Evolutionary conservation across 2,113 vertebrate genomes (phyloP), one percentile per base, ranked within the genome.

Genomic region (Oostethus manadensis): DNA sequence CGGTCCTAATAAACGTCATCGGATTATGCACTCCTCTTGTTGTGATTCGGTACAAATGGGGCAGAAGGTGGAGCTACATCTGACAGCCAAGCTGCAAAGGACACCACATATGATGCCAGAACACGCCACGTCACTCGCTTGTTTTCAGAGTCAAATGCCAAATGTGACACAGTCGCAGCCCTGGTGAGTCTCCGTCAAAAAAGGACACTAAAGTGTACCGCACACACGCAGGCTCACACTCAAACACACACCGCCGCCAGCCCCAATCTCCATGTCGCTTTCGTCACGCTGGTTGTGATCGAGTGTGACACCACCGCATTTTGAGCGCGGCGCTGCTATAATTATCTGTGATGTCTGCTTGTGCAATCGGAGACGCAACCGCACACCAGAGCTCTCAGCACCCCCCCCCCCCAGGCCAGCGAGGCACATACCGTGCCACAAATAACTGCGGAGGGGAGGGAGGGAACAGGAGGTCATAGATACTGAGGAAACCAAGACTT

Each of bases 301-400:
- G 80, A 79, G 80, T 64, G 82, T 82, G 85, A 82, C 74, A 86
- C 71, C 26, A 57, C 70, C 9, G 55, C 58, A 15, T 80, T 70
- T 80, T 80, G 81, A 77, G 75, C 68, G 65, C 51, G 72, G 73
- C 17, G 53, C 56, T 44, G 79, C 83, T 89, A 89, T 87, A 86
- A 82, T 89, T 89, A 89, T 76, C 80, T 56, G 82, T 85, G 85
- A 88, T 86, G 87, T 86, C 73, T 81, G 81, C 77, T 23, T 60
- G 68, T 86, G 87, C 79, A 88, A 89, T 62, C 10, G 62, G 87
- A 88, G 83, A 84, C 48, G 70, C 58, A 64, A 59, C 58, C 77
- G 83, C 83, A 80, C 69, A 71, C 56, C 68, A 8, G 73, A 85
- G 84, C 78, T 74, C 53, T 15, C 10, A 86, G 82, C 67, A 13